Base-by-base conservation (phyloP, 2,113 vertebrate species). In the Triplophysa tibetana region DNA sequence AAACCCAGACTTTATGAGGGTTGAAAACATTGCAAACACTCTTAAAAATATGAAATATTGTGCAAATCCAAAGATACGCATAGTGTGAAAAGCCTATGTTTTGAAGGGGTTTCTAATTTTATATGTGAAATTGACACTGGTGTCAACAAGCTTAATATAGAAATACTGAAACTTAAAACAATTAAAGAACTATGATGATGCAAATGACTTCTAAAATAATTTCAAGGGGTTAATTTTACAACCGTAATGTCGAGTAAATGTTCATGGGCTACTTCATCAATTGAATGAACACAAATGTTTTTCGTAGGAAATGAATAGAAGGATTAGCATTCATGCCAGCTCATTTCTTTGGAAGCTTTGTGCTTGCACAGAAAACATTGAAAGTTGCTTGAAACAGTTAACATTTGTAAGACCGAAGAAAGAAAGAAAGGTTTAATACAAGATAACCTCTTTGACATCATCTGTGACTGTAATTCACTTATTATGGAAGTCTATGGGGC, bases 341-440 rank as follows among this genome's bases (percentile, higher is more conserved):
- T 60, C 29, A 43, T 73, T 23, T 61, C 70, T 74, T 74, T 61
- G 54, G 33, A 43, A 43, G 21, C 13, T 23, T 21, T 61, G 38
- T 61, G 29, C 33, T 61, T 61, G 54, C 60, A 29, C 54, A 24
- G 61, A 5, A 52, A 52, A 52, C 50, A 12, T 45, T 5, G 11
- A 45, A 45, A 45, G 43, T 10, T 45, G 43, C 43, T 45, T 45
- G 11, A 45, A 56, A 58, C 54, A 21, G 29, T 38, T 33, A 41
- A 56, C 50, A 70, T 54, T 45, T 45, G 8, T 6, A 45, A 12
- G 43, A 45, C 43, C 12, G 50, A 54, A 54, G 4, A 17, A 54
- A 54, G 50, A 17, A 54, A 54, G 50, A 54, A 54, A 54, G 14
- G 3, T 17, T 52, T 21, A 52, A 52, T 52, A 52, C 50, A 52